A percentile compares a stretch with the other conserved stretches of the same genome.
phyloP scores from a whole-genome alignment of 2,888 invertebrate species.

The Eupithecia pulchellata region DNA sequence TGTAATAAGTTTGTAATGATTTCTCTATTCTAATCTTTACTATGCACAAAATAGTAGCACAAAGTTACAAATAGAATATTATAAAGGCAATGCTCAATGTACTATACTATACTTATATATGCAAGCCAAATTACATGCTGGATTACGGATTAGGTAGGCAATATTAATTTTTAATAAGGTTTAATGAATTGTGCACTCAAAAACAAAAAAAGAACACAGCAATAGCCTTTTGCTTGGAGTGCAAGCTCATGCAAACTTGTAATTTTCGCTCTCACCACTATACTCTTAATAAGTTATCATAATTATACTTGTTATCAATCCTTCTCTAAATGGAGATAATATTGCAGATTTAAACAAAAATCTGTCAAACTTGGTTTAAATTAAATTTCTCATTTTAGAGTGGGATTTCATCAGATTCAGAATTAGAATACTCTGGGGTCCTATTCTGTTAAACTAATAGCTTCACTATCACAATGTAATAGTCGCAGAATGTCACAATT shows the following conservation, averaged over 20 bases:
- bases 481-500: neutral
- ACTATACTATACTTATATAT: neutral
- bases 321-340: neutral
- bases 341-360: neutral
- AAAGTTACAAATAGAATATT: neutral
- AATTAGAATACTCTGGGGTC: neutral
- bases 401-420: neutral
- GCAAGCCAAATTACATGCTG: neutral
- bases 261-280: neutral
- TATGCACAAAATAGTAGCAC: neutral
- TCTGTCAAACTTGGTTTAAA: neutral
- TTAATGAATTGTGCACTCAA: neutral
- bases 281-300: neutral
- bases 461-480: neutral
- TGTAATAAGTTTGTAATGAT: neutral
- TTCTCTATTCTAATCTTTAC: neutral
- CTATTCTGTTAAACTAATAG: neutral
- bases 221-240: neutral
- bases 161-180: neutral
- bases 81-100: neutral
- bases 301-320: too few relatives aligned
- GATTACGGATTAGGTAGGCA: neutral
- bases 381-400: neutral
- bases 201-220: neutral
- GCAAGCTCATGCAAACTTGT: neutral